phyloP scores from a whole-genome alignment of 2,797 vertebrate species.

The Lacerta bilineata region DNA sequence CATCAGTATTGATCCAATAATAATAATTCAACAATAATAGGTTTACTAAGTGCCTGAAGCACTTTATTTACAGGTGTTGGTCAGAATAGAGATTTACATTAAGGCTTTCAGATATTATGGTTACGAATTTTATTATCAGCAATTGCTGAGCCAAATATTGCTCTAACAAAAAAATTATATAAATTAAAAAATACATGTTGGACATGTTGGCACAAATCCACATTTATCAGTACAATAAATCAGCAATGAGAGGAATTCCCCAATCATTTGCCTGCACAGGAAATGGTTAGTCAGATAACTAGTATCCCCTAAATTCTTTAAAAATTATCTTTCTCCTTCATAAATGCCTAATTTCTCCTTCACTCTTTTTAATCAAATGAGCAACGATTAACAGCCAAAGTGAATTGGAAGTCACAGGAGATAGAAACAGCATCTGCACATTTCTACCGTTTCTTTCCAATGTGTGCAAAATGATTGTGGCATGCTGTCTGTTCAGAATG shows the following conservation, averaged over 20 bases:
- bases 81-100: background rate
- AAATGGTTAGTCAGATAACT: background rate
- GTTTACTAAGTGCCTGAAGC: background rate
- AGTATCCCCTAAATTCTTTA: background rate
- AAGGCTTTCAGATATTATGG: background rate
- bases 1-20: background rate
- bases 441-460: constrained; percentile 50
- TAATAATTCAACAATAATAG: background rate
- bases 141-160: constrained; percentile 48
- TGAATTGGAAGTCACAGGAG: constrained; percentile 76
- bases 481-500: constrained; percentile 16
- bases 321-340: background rate
- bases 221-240: background rate
- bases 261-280: background rate
- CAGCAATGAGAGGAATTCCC: background rate
- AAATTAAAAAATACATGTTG: background rate
- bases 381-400: constrained; percentile 59
- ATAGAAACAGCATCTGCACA: constrained; percentile 59
- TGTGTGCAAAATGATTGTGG: background rate
- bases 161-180: constrained; percentile 1
- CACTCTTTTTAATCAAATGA: constrained; percentile 49
- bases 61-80: constrained; percentile 36
- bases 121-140: fast-evolving
- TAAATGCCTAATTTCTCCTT: constrained; percentile 41
- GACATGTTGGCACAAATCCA: background rate